Base-by-base conservation (phyloP, 92 coral and sea anemone genomes). In the Chrysogorgia sp. region DNA sequence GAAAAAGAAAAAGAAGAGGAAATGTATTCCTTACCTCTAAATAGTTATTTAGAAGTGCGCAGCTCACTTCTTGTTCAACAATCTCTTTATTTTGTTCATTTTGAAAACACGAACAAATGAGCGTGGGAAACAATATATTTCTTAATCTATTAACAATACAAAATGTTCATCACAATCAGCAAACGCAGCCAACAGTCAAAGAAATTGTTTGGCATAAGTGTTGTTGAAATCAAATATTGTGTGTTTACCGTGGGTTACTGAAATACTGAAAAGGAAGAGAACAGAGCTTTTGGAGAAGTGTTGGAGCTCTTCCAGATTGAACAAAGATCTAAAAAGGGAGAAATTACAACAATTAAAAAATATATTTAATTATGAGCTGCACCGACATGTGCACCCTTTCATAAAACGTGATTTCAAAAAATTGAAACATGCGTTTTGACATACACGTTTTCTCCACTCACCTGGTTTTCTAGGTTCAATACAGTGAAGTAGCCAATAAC, bases 21-120 rank as follows among this genome's bases (percentile, higher is more conserved):
- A 10, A 24, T 4, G 1, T 21, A 67, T 30, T 12, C 13, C 81
- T 30, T 80, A 94, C 98, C 96, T 94, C 97, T 22, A 94, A 69
- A 57, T 89, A 94, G 84, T 94, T 94, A 52, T 94, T 96, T 34
- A 94, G 77, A 60, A 94, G 71, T 10, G 98, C 98, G 40, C 98
- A 94, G 87, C 98, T 94, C 22, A 94, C 98, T 89, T 94, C 98
- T 59, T 94, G 98, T 75, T 94, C 98, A 15, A 94, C 87, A 21
- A 94, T 94, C 65, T 91, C 84, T 61, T 94, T 94, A 69, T 94
- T 94, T 79, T 94, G 96, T 34, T 91, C 97, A 48, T 94, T 94
- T 56, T 87, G 87, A 60, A 84, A 91, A 69, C 98, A 91, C 47
- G 98, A 84, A 20, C 89, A 88, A 40, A 92, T 92, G 37, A 90